These are phyloP conservation scores for Scatophagus argus DNA, from an alignment of 2,113 vertebrate species.

Conservation along the genomic window DNA sequence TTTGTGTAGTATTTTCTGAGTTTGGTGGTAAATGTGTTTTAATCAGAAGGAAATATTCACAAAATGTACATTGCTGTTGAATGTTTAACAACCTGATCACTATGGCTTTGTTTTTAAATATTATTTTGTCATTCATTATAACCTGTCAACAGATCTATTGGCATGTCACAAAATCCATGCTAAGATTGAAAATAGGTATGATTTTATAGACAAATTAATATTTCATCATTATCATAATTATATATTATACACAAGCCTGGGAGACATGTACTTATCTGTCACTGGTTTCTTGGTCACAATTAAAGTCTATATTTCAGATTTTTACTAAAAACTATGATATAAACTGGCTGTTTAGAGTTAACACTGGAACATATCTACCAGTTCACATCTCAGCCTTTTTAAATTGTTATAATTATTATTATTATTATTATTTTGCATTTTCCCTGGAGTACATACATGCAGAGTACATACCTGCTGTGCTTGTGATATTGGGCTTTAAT, in stretches of 20 bases:
- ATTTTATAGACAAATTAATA: background rate
- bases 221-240: background rate
- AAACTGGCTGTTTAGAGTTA: background rate
- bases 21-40: background rate
- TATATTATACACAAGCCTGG: background rate
- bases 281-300: background rate
- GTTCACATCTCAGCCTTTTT: background rate
- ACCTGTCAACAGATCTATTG: background rate
- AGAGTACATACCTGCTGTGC: too few species aligned
- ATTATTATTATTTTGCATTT: conserved; percentile 31
- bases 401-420: too few species aligned
- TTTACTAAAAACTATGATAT: background rate
- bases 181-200: background rate
- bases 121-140: background rate
- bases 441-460: too few species aligned
- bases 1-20: background rate
- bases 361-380: background rate
- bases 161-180: background rate
- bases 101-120: too few species aligned
- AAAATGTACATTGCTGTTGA: background rate
- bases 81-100: background rate
- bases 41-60: too few species aligned
- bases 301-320: background rate
- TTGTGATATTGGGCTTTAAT: too few species aligned
- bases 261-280: background rate